Base-by-base conservation (phyloP, 2,113 vertebrate species). In the Mugil cephalus region DNA sequence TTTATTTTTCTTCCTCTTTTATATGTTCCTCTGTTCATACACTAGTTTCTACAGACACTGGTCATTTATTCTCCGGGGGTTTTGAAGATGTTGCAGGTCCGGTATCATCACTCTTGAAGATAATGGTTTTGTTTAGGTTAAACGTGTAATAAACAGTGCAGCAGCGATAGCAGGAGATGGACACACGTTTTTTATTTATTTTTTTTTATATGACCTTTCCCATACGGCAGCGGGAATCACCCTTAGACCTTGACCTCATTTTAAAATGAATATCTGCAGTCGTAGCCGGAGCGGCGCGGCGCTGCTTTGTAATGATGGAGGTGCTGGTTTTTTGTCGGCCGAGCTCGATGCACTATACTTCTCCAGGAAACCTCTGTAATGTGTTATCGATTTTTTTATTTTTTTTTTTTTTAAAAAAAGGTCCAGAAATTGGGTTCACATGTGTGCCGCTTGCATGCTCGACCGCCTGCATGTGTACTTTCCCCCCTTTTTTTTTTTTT, bases 321-420 rank as follows among this genome's bases (percentile, higher is more conserved):
- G n/a, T 42, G 3, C 65, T 19, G 45, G 14, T 67, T 79, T 13
- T 42, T 2, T 7, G 8, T 10, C 51, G 47, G 52, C 13, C 38
- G 39, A 40, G 36, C 48, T 39, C 35, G 42, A 65, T 12, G 66
- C 15, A 10, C 42, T 68, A 53, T 36, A 40, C 82, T 69, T 82
- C 79, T 72, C 48, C 78, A 74, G 77, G 77, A 88, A n/a, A 62
- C 75, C 11, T 39, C 80, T 66, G 77, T 89, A 91, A 93, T 91
- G 81, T 84, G 69, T 84, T 91, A 91, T 91, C 39, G 86, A 91
- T 89, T 85, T 79, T 5, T n/a, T n/a, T n/a, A n/a, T n/a, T n/a
- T n/a, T n/a, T n/a, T n/a, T n/a, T n/a, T n/a, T n/a, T n/a, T n/a
- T n/a, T n/a, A n/a, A n/a, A 48, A 35, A 83, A 87, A 81, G 35